Evolutionary conservation across 1,140 invertebrate genomes (phyloP).

Genomic region (Ceratosolen solmsi): DNA sequence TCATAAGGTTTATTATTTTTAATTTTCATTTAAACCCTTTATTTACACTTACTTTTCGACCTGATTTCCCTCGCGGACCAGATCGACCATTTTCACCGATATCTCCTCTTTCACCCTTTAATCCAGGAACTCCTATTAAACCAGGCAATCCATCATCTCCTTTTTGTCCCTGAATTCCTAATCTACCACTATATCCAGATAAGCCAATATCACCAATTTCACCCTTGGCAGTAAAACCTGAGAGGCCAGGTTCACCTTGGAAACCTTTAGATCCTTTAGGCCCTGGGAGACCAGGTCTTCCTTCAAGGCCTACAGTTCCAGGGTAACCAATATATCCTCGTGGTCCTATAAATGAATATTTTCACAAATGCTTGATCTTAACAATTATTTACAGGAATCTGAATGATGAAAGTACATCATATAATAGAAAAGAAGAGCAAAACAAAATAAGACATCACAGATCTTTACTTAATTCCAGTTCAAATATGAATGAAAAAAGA

Average conservation of each 20-base stretch:
- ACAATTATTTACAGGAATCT: no score
- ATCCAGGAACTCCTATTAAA: conserved; percentile 60
- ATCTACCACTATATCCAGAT: conserved; percentile 66
- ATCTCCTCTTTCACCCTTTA: conserved; percentile 73
- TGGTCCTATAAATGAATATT: conserved; percentile 57
- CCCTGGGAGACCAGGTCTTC: conserved; percentile 72
- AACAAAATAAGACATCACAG: no score
- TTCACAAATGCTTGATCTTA: no score
- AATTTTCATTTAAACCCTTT: no score
- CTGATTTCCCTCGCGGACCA: conserved; percentile 70
- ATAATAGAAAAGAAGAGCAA: no score
- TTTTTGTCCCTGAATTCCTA: conserved; percentile 68
- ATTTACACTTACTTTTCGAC: conserved; percentile 62
- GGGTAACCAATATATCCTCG: conserved; percentile 65
- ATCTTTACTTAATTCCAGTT: no score
- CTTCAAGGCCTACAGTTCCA: conserved; percentile 72
- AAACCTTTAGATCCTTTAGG: conserved; percentile 73
- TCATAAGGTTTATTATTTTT: no score
- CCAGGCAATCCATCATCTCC: conserved; percentile 62
- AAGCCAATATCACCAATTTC: conserved; percentile 70
- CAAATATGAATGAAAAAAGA: no score
- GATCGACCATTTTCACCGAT: conserved; percentile 72
- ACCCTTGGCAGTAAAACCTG: conserved; percentile 71
- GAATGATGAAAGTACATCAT: no score
- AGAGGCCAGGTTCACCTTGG: conserved; percentile 62